Evolutionary conservation across 2,888 invertebrate species (phyloP).

Genomic region (Xestia sexstrigata): DNA sequence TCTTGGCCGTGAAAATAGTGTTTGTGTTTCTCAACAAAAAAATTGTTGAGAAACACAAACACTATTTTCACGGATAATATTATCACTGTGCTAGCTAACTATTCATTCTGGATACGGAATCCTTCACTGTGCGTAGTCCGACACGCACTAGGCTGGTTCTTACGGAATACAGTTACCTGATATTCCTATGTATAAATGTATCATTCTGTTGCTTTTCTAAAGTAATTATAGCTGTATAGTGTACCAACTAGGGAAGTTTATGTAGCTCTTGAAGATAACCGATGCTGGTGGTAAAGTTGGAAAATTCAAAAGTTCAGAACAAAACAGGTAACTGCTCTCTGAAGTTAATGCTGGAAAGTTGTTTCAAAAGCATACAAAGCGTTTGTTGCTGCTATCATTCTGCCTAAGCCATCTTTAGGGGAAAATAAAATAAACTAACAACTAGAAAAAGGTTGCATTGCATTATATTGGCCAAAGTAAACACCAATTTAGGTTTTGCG

Average conservation of each 20-base stretch:
- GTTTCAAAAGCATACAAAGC: neutral
- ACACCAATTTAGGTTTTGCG: neutral
- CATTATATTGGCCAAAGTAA: neutral
- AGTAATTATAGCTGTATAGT: slow-evolving; percentile 10
- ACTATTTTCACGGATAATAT: too few species aligned
- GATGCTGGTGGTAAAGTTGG: slow-evolving; percentile 24
- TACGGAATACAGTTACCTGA: slow-evolving; percentile 41
- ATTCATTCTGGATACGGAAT: neutral
- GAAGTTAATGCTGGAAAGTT: neutral
- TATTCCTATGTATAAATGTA: slow-evolving; percentile 41
- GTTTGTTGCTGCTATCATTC: neutral
- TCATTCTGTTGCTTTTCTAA: slow-evolving; percentile 27
- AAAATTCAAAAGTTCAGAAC: slow-evolving; percentile 41
- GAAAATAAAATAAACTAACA: neutral
- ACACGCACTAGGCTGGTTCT: slow-evolving; percentile 10
- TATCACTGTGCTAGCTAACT: neutral
- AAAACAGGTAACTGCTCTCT: neutral
- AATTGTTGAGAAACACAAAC: too few species aligned
- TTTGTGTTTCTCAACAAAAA: too few species aligned
- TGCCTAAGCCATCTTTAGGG: neutral
- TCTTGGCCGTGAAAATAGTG: too few species aligned
- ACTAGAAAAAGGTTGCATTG: too few species aligned
- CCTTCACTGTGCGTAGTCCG: neutral
- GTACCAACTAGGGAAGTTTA: slow-evolving; percentile 23
- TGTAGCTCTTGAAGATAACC: slow-evolving; percentile 25